Base-by-base conservation (phyloP, 1,140 invertebrate species). In the Chironomus tepperi region DNA sequence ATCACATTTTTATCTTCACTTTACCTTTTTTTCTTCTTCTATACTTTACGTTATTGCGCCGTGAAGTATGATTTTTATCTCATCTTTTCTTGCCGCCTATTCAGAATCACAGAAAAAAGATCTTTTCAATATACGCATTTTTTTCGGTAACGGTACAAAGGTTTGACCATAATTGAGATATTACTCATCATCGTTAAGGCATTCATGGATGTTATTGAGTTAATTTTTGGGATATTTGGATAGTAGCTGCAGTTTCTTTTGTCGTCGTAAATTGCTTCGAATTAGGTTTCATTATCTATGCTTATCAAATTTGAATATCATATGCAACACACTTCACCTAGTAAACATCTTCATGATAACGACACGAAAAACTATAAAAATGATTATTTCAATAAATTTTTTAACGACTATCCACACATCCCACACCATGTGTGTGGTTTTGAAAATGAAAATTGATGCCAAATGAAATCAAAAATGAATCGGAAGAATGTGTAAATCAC, bases 61-160 rank as follows among this genome's bases (percentile, higher is more conserved):
- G 47, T 57, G 47, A 57, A 57, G 47, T 57, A 57, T 57, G 47
- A 57, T 57, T 57, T 57, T 57, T 57, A 57, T 57, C 47, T 57
- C n/a, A 12, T 57, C 47, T 57, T 15, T 47, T 57, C n/a, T 57
- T 57, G 8, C 15, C 43, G 15, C 15, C 12, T n/a, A 57, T 57
- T 57, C 47, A 57, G 12, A 15, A 57, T n/a, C n/a, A 57, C 12
- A 47, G 43, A 47, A 34, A 34, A 34, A 34, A 34, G 24, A 34
- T 34, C 24, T 34, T 34, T 34, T 34, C 24, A 47, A 47, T 47
- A 57, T 57, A 57, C 8, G n/a, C 3, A 57, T 57, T n/a, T 12
- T 15, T 57, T 57, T 57, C n/a, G 12, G 12, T 57, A 57, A 57
- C 47, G 47, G 47, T 57, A 57, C 5, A 57, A 12, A 57, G 1